These are phyloP conservation scores for Triops cancriformis DNA, from an alignment of 1,140 invertebrate species.

Conservation along the genomic window DNA sequence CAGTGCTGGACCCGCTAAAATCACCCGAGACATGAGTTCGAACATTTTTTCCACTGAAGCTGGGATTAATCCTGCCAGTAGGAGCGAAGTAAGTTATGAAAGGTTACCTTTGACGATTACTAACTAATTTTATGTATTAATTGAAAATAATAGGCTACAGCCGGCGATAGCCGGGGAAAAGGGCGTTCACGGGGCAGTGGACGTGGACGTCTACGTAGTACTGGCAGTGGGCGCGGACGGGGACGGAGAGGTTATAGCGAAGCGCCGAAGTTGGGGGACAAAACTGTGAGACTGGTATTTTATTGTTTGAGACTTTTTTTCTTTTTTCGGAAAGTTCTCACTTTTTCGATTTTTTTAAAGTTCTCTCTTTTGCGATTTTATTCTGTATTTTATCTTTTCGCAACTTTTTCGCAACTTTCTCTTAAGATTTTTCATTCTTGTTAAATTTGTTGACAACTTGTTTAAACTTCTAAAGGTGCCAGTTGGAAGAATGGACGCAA, in stretches of 20 bases:
- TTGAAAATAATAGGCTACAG: neutral
- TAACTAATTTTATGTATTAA: too few species aligned
- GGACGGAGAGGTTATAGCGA: neutral
- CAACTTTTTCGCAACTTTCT: too few species aligned
- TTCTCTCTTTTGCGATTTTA: too few species aligned
- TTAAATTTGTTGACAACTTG: too few species aligned
- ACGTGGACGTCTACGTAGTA: neutral
- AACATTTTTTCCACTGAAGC: neutral
- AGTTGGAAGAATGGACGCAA: neutral
- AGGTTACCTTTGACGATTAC: too few species aligned
- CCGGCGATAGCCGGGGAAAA: neutral
- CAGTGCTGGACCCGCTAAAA: neutral
- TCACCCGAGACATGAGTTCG: neutral
- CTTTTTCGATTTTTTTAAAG: too few species aligned
- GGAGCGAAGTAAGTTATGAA: neutral
- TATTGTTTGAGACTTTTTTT: too few species aligned
- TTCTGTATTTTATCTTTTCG: too few species aligned
- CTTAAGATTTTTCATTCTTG: too few species aligned
- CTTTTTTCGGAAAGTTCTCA: too few species aligned
- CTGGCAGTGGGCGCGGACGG: neutral
- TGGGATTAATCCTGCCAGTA: neutral
- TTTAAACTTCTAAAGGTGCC: neutral
- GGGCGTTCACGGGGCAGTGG: neutral
- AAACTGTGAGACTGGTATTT: too few species aligned
- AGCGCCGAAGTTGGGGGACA: too few species aligned